These are phyloP conservation scores for Macrocentrus cingulum DNA, from an alignment of 1,140 invertebrate genomes.

Conservation along the genomic window DNA sequence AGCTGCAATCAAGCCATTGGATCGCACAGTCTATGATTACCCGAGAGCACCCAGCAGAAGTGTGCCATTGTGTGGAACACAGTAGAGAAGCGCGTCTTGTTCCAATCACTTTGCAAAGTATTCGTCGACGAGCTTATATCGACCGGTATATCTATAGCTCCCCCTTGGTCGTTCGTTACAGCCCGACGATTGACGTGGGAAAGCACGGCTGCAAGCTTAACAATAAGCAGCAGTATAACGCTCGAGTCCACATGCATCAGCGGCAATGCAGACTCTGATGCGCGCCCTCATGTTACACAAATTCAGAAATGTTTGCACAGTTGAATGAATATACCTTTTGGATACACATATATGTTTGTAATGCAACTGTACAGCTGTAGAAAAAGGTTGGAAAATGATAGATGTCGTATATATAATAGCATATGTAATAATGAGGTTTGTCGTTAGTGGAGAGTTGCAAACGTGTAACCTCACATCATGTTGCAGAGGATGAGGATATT, in stretches of 20 bases:
- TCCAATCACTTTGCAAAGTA: constrained; percentile 12
- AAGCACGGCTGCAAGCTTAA: neutral
- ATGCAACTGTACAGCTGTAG: no score
- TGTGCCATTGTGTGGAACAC: constrained; percentile 13
- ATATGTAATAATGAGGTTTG: no score
- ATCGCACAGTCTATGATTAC: constrained; percentile 16
- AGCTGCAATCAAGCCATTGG: neutral
- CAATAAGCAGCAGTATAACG: no score
- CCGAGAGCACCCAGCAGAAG: neutral
- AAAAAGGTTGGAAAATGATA: no score
- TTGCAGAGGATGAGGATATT: no score
- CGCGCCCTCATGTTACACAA: no score
- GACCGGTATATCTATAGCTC: neutral
- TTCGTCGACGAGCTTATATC: constrained; percentile 4
- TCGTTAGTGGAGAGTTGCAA: neutral
- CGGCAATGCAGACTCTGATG: no score
- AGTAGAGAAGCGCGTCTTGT: constrained; percentile 1
- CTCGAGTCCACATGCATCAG: no score
- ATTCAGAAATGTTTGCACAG: no score
- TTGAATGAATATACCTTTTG: no score
- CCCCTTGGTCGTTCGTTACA: neutral
- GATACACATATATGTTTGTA: no score
- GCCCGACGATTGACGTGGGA: neutral
- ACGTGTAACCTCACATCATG: neutral
- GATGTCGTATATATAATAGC: no score